phyloP scores from a whole-genome alignment of 2,113 vertebrate genomes.

The Nothoprocta perdicaria region DNA sequence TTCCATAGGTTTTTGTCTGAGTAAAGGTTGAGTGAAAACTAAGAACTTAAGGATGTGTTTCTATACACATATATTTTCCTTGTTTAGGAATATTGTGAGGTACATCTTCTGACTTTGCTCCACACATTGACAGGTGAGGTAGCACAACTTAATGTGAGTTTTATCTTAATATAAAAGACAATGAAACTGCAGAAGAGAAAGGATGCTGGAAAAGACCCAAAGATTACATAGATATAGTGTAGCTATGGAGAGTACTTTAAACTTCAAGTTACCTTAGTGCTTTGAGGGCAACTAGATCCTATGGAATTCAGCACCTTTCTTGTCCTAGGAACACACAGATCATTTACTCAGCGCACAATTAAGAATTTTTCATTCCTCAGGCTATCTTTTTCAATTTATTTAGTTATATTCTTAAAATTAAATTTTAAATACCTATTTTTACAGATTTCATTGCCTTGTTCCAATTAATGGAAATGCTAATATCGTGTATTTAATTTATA shows the following conservation, averaged over 20 bases:
- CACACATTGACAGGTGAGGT: neutral
- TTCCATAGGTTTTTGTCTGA: neutral
- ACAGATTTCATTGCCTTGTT: neutral
- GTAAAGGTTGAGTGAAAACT: neutral
- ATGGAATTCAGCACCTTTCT: neutral
- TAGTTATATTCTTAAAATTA: neutral
- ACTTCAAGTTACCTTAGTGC: neutral
- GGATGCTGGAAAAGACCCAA: neutral
- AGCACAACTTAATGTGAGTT: neutral
- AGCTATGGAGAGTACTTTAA: neutral
- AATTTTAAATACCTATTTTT: neutral
- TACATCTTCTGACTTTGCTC: neutral
- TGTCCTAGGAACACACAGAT: neutral
- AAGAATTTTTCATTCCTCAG: constrained; percentile 15
- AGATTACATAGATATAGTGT: neutral
- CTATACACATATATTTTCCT: neutral
- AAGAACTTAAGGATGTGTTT: neutral
- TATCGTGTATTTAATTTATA: neutral
- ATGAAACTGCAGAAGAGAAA: neutral
- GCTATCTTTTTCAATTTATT: constrained; percentile 29
- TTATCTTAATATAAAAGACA: neutral
- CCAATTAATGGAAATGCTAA: neutral
- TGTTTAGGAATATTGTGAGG: neutral
- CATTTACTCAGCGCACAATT: neutral
- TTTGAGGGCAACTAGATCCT: neutral